A percentile compares a stretch with the other conserved stretches of the same genome.
These are phyloP conservation scores for Sebastes itinus DNA, from an alignment of 2,797 vertebrate genomes.

Conservation along the genomic window DNA sequence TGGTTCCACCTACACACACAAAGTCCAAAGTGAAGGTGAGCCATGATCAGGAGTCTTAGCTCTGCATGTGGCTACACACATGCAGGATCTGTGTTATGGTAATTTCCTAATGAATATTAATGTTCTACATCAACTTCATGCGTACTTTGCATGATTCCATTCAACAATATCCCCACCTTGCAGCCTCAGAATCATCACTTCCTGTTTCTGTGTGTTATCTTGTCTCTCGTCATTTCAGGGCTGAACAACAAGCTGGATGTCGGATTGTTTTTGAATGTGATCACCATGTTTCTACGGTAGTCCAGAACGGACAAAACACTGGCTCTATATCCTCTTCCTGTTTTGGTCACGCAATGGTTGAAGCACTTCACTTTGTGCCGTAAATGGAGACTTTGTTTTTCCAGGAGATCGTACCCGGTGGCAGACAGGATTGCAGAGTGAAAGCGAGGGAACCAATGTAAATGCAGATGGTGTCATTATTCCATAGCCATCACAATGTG, in stretches of 20 bases:
- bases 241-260: background rate
- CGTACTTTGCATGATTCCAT: slow-evolving; percentile 27
- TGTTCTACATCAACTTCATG: slow-evolving; percentile 7
- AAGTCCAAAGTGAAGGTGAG: background rate
- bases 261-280: background rate
- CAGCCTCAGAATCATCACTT: background rate
- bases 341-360: too few relatives aligned
- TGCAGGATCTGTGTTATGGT: slow-evolving; percentile 25
- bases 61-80: background rate
- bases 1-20: slow-evolving; percentile 90
- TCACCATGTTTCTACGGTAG: too few relatives aligned
- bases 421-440: too few relatives aligned
- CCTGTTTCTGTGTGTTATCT: background rate
- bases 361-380: too few relatives aligned
- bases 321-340: too few relatives aligned
- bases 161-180: background rate
- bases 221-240: background rate
- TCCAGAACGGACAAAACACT: too few relatives aligned
- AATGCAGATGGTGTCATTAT: too few relatives aligned
- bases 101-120: slow-evolving; percentile 58
- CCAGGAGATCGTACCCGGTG: too few relatives aligned
- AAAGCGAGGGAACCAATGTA: too few relatives aligned
- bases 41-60: background rate
- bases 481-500: too few relatives aligned
- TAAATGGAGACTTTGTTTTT: too few relatives aligned